Conservation (phyloP, 2,113 vertebrate genomes). For the Syngnathoides biaculeatus region DNA sequence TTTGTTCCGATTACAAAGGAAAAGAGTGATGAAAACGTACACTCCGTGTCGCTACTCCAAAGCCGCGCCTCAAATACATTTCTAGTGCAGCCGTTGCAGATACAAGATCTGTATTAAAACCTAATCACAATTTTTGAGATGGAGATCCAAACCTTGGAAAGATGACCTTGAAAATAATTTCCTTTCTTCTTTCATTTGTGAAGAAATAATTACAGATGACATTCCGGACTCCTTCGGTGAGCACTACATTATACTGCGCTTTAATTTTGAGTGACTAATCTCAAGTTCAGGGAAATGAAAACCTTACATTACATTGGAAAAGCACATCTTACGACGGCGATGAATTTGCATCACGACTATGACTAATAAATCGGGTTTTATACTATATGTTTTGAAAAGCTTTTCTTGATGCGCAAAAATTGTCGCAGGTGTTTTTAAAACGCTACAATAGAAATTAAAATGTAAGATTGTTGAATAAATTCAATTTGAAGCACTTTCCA, state of each 20-base stretch:
- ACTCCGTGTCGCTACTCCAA: background rate
- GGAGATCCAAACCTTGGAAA: conserved; percentile 27
- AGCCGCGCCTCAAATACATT: conserved; percentile 3
- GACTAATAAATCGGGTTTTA: too few relatives aligned
- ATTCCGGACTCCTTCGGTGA: conserved; percentile 31
- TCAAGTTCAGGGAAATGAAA: conserved; percentile 18
- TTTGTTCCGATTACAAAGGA: conserved; percentile 2
- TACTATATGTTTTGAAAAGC: too few relatives aligned
- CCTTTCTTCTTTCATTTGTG: conserved; percentile 32
- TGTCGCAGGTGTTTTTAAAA: too few relatives aligned
- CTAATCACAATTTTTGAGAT: conserved; percentile 13
- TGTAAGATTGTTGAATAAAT: too few relatives aligned
- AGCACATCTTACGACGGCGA: conserved; percentile 21
- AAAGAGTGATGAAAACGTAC: background rate
- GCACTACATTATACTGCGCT: conserved; percentile 20
- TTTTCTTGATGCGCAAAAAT: too few relatives aligned
- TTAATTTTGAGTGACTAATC: conserved; percentile 40
- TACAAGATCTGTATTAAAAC: conserved; percentile 1
- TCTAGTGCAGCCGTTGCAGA: background rate
- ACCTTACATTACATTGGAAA: conserved; percentile 19
- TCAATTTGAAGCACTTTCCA: too few relatives aligned
- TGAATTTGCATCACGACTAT: background rate
- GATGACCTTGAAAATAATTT: conserved; percentile 32
- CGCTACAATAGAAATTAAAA: too few relatives aligned
- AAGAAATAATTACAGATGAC: conserved; percentile 30